A percentile compares a stretch with the other conserved stretches of the same genome.
Conservation (phyloP, 2,797 vertebrate species). For the Cheirogaleus major region DNA sequence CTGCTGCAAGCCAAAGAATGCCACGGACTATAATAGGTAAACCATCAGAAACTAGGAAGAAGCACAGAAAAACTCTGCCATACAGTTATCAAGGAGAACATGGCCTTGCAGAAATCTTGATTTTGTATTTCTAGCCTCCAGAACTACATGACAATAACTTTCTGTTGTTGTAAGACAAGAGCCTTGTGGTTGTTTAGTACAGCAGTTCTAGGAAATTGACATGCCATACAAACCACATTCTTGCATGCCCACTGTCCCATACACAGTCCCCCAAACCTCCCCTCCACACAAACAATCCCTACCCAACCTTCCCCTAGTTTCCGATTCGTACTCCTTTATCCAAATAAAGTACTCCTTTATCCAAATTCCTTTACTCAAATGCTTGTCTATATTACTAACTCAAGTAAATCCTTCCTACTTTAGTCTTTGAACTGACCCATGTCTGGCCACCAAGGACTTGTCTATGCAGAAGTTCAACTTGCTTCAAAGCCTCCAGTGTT, state of each 20-base stretch:
- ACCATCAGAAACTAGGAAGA: background rate
- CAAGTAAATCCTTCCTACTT: background rate
- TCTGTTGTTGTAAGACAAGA: background rate
- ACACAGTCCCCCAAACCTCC: no score
- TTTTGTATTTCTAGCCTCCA: background rate
- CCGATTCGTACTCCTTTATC: background rate
- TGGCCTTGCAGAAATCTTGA: background rate
- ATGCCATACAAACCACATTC: background rate
- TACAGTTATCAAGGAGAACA: background rate
- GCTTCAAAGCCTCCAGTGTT: background rate
- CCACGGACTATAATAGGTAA: background rate
- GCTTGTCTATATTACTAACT: background rate
- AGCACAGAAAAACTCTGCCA: background rate
- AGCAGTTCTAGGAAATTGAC: background rate
- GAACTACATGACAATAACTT: background rate
- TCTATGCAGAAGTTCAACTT: background rate
- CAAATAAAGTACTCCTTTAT: background rate
- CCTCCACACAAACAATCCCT: no score
- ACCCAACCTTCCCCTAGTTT: background rate
- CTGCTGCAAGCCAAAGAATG: background rate
- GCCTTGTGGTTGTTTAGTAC: background rate
- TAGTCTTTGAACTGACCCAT: background rate
- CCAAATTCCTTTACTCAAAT: background rate
- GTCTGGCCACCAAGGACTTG: background rate
- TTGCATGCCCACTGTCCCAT: rapidly evolving